Evolutionary conservation across 2,113 vertebrate species (phyloP).

Genomic region (Galeopterus variegatus): DNA sequence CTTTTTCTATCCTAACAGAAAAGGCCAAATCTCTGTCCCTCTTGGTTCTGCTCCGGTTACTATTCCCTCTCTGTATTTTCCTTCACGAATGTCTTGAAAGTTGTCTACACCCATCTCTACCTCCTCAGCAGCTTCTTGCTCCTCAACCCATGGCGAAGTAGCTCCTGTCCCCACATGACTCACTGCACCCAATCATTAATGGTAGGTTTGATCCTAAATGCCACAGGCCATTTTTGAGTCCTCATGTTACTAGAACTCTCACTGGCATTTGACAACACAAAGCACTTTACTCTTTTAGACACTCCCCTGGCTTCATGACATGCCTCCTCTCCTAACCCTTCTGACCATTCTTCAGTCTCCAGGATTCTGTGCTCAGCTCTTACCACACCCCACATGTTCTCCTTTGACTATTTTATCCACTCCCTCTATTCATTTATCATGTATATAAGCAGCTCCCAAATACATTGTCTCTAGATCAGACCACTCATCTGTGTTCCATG

Average conservation of each 20-base stretch:
- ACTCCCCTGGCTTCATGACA: background rate
- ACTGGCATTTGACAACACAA: background rate
- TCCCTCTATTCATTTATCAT: background rate
- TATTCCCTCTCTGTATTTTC: background rate
- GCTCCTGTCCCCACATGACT: background rate
- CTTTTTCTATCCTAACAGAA: constrained; percentile 22
- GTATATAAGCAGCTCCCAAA: background rate
- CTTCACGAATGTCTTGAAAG: background rate
- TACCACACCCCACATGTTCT: background rate
- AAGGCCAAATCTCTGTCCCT: background rate
- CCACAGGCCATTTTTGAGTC: background rate
- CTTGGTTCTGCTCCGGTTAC: background rate
- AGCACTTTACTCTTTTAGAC: background rate
- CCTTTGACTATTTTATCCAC: background rate
- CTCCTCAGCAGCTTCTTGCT: background rate
- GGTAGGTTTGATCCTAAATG: background rate
- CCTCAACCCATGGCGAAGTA: background rate
- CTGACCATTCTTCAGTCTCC: background rate
- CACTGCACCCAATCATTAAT: background rate
- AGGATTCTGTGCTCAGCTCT: background rate
- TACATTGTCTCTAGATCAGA: background rate
- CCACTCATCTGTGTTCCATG: background rate
- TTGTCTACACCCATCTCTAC: background rate
- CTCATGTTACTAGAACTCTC: background rate
- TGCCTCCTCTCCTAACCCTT: background rate